A percentile compares a stretch with the other conserved stretches of the same genome.
Evolutionary conservation across 2,113 vertebrate species (phyloP).

Genomic region (Meles meles): DNA sequence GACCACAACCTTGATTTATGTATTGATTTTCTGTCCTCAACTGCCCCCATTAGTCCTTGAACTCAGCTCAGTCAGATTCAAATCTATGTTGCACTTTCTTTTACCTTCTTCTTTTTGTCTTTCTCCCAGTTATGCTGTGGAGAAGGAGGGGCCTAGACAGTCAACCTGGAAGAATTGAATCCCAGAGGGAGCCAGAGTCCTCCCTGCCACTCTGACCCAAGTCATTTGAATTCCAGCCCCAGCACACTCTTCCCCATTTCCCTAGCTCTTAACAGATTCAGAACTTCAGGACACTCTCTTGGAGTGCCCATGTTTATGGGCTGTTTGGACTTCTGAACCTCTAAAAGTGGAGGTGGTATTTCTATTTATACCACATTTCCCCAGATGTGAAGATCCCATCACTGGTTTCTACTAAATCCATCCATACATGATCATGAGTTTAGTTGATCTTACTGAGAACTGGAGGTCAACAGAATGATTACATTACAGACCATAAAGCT

Average conservation of each 20-base stretch:
- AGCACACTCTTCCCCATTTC: neutral
- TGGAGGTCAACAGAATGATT: neutral
- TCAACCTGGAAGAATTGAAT: neutral
- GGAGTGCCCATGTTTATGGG: neutral
- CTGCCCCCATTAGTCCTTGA: neutral
- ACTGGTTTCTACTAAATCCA: neutral
- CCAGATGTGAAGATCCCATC: neutral
- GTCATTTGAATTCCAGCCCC: neutral
- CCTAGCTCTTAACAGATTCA: neutral
- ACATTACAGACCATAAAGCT: neutral
- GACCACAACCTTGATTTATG: neutral
- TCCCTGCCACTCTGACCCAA: neutral
- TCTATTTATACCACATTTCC: neutral
- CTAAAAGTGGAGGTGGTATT: neutral
- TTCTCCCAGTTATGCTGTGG: neutral
- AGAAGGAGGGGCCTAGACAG: neutral
- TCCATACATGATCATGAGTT: neutral
- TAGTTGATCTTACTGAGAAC: neutral
- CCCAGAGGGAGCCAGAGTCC: neutral
- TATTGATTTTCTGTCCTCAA: neutral
- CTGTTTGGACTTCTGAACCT: neutral
- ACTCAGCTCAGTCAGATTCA: neutral
- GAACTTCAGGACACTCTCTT: neutral
- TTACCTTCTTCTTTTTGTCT: neutral
- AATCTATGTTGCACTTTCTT: neutral